phyloP scores from a whole-genome alignment of 2,888 invertebrate genomes.

The Sacculina carcini region DNA sequence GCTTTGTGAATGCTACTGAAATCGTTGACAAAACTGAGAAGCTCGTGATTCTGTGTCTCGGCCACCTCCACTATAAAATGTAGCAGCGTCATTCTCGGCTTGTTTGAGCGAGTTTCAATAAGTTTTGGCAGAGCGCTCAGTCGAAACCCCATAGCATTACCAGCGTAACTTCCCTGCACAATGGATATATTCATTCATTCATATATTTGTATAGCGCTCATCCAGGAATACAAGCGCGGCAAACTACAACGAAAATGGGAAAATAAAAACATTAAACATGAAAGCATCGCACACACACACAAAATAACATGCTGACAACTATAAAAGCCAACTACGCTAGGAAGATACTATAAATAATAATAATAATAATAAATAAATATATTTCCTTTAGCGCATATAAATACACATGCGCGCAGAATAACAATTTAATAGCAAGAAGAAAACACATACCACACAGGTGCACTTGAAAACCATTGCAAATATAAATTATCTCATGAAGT shows the following conservation, averaged over 20 bases:
- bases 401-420: not conserved
- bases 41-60: conserved; percentile 18
- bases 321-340: too few relatives aligned
- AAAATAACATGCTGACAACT: too few relatives aligned
- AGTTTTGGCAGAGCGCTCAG: conserved; percentile 24
- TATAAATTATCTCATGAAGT: too few relatives aligned
- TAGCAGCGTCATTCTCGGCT: conserved; percentile 25
- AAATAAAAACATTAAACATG: too few relatives aligned
- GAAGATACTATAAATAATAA: too few relatives aligned
- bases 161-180: conserved; percentile 25
- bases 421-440: conserved; percentile 2
- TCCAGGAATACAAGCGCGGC: too few relatives aligned
- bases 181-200: too few relatives aligned
- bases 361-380: not conserved
- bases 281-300: too few relatives aligned
- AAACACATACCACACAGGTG: not conserved
- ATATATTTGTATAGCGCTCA: too few relatives aligned
- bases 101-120: conserved; percentile 25
- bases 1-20: conserved; percentile 15
- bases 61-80: conserved; percentile 24
- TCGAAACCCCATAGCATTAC: conserved; percentile 26
- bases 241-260: too few relatives aligned
- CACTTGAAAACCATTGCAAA: too few relatives aligned
- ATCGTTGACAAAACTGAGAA: conserved; percentile 20
- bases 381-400: too few relatives aligned